Evolutionary conservation across 2,797 vertebrate species (phyloP).

Genomic region (Iguana delicatissima): DNA sequence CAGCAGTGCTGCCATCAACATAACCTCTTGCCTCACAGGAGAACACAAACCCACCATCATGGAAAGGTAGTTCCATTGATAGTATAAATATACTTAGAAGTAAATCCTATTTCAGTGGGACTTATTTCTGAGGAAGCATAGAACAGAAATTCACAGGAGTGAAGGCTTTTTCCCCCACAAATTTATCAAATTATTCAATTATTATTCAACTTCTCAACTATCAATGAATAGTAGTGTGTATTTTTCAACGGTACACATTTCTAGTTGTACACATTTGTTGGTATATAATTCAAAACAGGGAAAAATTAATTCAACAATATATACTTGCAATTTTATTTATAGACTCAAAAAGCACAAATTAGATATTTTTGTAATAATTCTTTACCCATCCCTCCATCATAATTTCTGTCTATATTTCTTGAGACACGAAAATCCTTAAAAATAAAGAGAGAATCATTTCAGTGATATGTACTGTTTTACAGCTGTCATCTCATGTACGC

Average conservation of each 20-base stretch:
- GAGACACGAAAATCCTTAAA: neutral
- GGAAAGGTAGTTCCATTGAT: neutral
- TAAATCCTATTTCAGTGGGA: neutral
- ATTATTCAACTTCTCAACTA: neutral
- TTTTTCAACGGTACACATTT: neutral
- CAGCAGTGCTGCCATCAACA: no score
- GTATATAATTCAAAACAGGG: neutral
- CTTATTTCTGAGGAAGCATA: neutral
- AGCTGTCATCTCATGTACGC: constrained; percentile 1
- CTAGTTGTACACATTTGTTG: neutral
- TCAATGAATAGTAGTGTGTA: neutral
- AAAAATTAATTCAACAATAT: neutral
- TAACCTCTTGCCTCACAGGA: no score
- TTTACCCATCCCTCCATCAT: neutral
- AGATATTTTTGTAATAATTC: neutral
- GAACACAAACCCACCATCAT: neutral
- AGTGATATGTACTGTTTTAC: neutral
- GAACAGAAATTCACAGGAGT: no score
- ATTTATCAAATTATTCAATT: neutral
- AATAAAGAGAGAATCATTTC: fast-evolving
- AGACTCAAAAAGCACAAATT: neutral
- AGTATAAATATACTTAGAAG: neutral
- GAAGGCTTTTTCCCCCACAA: no score
- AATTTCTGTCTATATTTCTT: neutral
- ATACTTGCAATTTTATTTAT: neutral